A percentile compares a stretch with the other conserved stretches of the same genome.
These are phyloP conservation scores for Neodiprion pinetum DNA, from an alignment of 1,140 invertebrate species.

Conservation along the genomic window DNA sequence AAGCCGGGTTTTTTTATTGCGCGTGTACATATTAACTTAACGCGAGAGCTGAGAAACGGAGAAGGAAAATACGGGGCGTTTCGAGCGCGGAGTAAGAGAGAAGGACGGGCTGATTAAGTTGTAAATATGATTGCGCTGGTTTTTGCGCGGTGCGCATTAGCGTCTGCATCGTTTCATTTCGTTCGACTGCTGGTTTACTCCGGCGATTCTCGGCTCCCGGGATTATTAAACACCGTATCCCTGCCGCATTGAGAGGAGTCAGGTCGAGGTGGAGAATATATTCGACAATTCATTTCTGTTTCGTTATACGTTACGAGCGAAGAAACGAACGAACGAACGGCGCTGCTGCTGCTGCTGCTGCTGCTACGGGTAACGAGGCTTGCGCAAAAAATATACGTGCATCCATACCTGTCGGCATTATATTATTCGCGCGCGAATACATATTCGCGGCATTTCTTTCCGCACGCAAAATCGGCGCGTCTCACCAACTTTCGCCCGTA, in stretches of 20 bases:
- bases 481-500: too few species aligned
- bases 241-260: neutral
- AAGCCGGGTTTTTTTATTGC: neutral
- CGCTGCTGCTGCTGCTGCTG: neutral
- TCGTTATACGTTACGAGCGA: neutral
- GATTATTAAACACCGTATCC: neutral
- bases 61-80: neutral
- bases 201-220: neutral
- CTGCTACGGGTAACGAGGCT: neutral
- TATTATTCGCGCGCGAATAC: too few species aligned
- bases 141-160: conserved; percentile 2
- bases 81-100: neutral
- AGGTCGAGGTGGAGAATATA: neutral
- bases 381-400: neutral
- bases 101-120: neutral
- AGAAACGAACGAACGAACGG: too few species aligned
- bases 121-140: conserved; percentile 7
- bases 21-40: conserved; percentile 5
- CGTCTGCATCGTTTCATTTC: neutral
- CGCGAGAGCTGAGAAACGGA: neutral
- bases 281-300: neutral
- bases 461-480: too few species aligned
- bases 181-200: neutral
- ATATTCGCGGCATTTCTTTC: too few species aligned
- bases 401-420: too few species aligned